Conservation (phyloP, 53 echinoderm and acorn worm species). For the Pentamera pediparva region DNA sequence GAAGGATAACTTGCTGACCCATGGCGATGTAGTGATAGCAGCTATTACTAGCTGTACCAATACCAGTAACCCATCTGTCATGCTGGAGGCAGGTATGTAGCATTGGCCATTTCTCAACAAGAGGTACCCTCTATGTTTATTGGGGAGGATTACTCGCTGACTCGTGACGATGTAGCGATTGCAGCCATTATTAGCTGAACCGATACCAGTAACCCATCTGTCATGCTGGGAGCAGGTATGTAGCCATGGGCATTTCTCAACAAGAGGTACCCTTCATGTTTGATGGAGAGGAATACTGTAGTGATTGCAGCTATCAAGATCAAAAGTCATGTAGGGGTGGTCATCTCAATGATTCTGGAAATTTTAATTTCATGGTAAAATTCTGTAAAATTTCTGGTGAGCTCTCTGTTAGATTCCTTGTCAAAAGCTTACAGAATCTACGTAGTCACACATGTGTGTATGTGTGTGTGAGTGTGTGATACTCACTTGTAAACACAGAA, state of each 20-base stretch:
- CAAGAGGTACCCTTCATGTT: slow-evolving; percentile 71
- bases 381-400: no score
- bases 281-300: slow-evolving; percentile 67
- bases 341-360: no score
- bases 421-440: no score
- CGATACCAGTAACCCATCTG: slow-evolving; percentile 95
- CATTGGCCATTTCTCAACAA: no score
- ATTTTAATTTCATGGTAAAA: no score
- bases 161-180: slow-evolving; percentile 87
- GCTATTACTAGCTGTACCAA: slow-evolving; percentile 95
- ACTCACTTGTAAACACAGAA: no score
- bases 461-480: no score
- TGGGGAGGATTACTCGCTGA: slow-evolving; percentile 53
- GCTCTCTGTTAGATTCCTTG: no score
- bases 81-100: slow-evolving; percentile 79
- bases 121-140: slow-evolving; percentile 73
- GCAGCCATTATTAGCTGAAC: slow-evolving; percentile 99
- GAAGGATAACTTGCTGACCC: slow-evolving; percentile 53
- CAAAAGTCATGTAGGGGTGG: no score
- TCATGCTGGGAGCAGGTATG: slow-evolving; percentile 94
- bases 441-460: no score
- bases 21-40: slow-evolving; percentile 88
- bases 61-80: slow-evolving; percentile 95
- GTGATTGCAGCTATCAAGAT: slow-evolving; percentile 96
- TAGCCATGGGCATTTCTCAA: no score